Base-by-base conservation (phyloP, 2,797 vertebrate species). In the Pipistrellus pipistrellus region DNA sequence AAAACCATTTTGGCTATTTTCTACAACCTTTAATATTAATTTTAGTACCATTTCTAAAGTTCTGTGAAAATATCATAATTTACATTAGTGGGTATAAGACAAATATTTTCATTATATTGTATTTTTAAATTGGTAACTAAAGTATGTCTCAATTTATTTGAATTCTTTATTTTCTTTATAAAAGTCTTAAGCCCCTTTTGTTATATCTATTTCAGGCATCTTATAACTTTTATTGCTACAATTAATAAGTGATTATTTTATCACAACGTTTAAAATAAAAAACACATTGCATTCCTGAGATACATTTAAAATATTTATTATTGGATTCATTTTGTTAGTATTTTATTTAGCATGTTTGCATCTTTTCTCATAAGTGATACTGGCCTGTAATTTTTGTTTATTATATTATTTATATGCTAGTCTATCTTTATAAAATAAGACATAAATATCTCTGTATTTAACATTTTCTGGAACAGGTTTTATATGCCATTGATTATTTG, bases 381-480 rank as follows among this genome's bases (percentile, higher is more conserved):
- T 77, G 51, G 7, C 14, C 2, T 88, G 8, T 20, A 57, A 59
- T 27, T 81, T 77, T 76, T 82, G 46, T 41, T 95, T 88, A n/a
- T 77, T 21, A 30, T 57, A 11, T 73, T 68, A 46, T 32, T 20
- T 78, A 38, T 69, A 46, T 85, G 15, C 10, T 80, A 46, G 18
- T 85, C 55, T 80, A 75, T 1, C 68, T n/a, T 75, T 9, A 62
- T 76, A n/a, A 84, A 53, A 59, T 35, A 88, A 85, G 30, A 30
- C 12, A 25, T 12, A 87, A 92, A 17, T 86, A 55, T 55, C 44
- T 82, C 77, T 53, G 2, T 27, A 41, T 68, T 77, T 84, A 44
- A 87, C 25, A 4, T 87, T 66, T 90, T 90, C 44, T 77, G 55
- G 6, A 90, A 83, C 35, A 32, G 23, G 14, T 69, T 93, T 91